phyloP scores from a whole-genome alignment of 2,888 invertebrate genomes.

The Tuberolachnus salignus region DNA sequence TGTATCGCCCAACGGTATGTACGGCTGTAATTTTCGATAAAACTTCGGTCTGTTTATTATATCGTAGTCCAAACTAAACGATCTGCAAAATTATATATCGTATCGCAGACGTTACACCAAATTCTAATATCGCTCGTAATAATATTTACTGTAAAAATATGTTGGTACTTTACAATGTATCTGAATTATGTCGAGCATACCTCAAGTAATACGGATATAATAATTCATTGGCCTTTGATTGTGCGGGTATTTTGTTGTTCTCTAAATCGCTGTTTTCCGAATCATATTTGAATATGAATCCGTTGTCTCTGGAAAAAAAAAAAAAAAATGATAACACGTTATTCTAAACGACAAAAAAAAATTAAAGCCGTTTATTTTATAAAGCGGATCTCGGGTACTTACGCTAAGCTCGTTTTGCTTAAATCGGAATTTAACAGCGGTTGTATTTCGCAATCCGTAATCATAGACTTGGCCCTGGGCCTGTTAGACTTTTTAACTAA shows the following conservation, averaged over 20 bases:
- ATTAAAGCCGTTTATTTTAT: no score
- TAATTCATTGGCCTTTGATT: constrained; percentile 44
- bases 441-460: constrained; percentile 63
- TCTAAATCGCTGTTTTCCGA: constrained; percentile 62
- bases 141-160: constrained; percentile 17
- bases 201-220: constrained; percentile 56
- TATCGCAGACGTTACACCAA: neutral
- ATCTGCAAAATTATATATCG: constrained; percentile 24
- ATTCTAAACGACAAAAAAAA: no score
- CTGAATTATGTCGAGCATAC: constrained; percentile 46
- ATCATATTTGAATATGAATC: constrained; percentile 61
- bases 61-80: constrained; percentile 54
- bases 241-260: constrained; percentile 15
- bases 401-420: constrained; percentile 63
- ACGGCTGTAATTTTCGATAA: constrained; percentile 49
- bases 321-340: neutral
- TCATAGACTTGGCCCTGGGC: constrained; percentile 47
- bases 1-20: constrained; percentile 52
- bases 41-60: constrained; percentile 52
- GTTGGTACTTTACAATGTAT: constrained; percentile 39
- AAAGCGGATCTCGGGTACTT: constrained; percentile 58
- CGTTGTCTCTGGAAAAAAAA: constrained; percentile 57
- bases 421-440: constrained; percentile 63
- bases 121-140: neutral
- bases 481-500: constrained; percentile 34